Conservation (phyloP, 1,140 invertebrate species). For the Asbolus verrucosus region DNA sequence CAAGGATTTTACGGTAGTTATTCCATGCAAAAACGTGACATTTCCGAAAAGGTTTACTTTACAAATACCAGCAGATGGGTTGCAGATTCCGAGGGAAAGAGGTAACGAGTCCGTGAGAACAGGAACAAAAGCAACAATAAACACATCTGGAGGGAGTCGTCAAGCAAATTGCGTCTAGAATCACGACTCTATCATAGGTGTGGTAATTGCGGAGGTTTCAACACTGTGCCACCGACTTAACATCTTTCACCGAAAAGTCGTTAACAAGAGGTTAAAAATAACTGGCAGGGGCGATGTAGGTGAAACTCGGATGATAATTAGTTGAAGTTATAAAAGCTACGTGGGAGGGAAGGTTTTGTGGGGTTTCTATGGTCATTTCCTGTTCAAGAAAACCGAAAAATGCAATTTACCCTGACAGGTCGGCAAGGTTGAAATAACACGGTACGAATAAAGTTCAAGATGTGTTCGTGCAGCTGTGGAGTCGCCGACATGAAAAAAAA, state of each 20-base stretch:
- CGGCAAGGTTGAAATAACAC: neutral
- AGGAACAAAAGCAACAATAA: conserved; percentile 59
- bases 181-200: neutral
- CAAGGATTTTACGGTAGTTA: neutral
- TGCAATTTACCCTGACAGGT: conserved; percentile 30
- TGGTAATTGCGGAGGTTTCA: neutral
- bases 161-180: neutral
- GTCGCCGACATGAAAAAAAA: too few relatives aligned
- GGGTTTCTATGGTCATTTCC: conserved; percentile 26
- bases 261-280: neutral
- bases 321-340: conserved; percentile 30
- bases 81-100: conserved; percentile 57
- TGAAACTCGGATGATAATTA: conserved; percentile 18
- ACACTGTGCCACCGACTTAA: neutral
- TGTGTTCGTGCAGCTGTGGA: neutral
- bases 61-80: conserved; percentile 55
- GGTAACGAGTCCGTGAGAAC: conserved; percentile 60
- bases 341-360: conserved; percentile 4
- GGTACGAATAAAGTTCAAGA: neutral
- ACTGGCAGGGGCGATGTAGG: neutral
- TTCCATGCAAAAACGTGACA: conserved; percentile 54
- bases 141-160: conserved; percentile 53
- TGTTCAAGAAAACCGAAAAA: conserved; percentile 37
- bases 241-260: neutral
- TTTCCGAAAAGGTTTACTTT: conserved; percentile 58